Percentiles rank a stretch among this genome's conserved stretches.
Evolutionary conservation across 2,797 vertebrate genomes (phyloP).

Genomic region (Danio jaintianensis): DNA sequence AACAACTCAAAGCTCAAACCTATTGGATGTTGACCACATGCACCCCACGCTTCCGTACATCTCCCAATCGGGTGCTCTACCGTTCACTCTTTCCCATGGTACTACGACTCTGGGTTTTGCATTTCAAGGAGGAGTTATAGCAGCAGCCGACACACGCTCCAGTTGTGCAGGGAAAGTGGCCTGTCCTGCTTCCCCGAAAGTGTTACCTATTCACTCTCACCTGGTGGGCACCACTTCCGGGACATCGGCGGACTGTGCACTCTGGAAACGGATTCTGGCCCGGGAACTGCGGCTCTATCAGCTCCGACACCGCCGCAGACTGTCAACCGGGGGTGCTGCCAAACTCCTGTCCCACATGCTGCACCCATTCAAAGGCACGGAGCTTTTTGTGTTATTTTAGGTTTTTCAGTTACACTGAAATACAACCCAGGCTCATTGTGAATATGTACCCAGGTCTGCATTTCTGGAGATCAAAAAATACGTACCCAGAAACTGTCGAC

Average conservation of each 20-base stretch:
- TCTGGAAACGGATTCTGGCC: slow-evolving; percentile 84
- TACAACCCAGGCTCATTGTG: no score
- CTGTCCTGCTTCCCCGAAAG: slow-evolving; percentile 83
- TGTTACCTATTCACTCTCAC: slow-evolving; percentile 86
- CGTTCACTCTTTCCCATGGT: slow-evolving; percentile 82
- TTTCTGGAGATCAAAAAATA: no score
- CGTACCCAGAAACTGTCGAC: no score
- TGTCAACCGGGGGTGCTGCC: slow-evolving; percentile 81
- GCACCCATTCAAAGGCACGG: slow-evolving; percentile 83
- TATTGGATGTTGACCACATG: slow-evolving; percentile 36
- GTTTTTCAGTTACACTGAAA: no score
- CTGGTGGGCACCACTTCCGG: slow-evolving; percentile 86
- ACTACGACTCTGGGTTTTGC: slow-evolving; percentile 90
- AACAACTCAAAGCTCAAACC: slow-evolving; percentile 43
- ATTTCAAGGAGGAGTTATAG: slow-evolving; percentile 84
- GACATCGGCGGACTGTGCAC: slow-evolving; percentile 84
- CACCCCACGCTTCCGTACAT: slow-evolving; percentile 25
- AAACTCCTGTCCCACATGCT: slow-evolving; percentile 85
- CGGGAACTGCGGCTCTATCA: slow-evolving; percentile 84
- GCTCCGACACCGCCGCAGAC: slow-evolving; percentile 76
- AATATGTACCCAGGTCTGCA: no score
- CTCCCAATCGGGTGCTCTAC: slow-evolving; percentile 68
- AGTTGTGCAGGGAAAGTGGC: slow-evolving; percentile 83
- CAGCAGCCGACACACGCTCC: slow-evolving; percentile 87
- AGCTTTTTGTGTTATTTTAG: slow-evolving; percentile 62